Conservation (phyloP, 2,888 invertebrate species). For the Lydus trimaculatus region DNA sequence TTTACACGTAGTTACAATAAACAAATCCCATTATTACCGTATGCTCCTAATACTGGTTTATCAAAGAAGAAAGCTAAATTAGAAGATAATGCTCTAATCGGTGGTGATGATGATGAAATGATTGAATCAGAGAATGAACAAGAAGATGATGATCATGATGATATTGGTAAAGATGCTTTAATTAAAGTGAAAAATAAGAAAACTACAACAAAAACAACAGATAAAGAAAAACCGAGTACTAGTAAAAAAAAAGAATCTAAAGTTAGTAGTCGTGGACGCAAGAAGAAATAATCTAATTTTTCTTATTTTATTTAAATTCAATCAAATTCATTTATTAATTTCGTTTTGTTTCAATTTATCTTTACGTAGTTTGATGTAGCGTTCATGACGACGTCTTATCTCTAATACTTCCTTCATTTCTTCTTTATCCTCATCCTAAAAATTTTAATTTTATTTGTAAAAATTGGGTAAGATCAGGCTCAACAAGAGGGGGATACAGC, state of each 20-base stretch:
- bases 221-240: constrained; percentile 14
- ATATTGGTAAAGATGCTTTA: constrained; percentile 75
- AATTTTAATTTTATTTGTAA: constrained; percentile 13
- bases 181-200: constrained; percentile 69
- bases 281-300: neutral
- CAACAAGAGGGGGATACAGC: too few relatives aligned
- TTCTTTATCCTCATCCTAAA: constrained; percentile 88
- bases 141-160: constrained; percentile 62
- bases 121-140: constrained; percentile 58
- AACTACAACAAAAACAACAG: constrained; percentile 3
- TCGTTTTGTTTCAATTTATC: constrained; percentile 30
- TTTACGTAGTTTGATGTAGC: constrained; percentile 75
- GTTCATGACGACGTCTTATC: constrained; percentile 86
- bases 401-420: constrained; percentile 93
- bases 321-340: neutral
- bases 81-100: constrained; percentile 39
- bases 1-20: constrained; percentile 95
- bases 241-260: constrained; percentile 14
- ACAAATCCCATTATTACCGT: constrained; percentile 77
- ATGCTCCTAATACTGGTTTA: constrained; percentile 69
- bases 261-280: neutral
- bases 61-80: constrained; percentile 67
- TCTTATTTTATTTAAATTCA: neutral
- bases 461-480: too few relatives aligned
- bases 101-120: constrained; percentile 56